A percentile compares a stretch with the other conserved stretches of the same genome.
Conservation (phyloP, 2,113 vertebrate species). For the Cathartes aura region DNA sequence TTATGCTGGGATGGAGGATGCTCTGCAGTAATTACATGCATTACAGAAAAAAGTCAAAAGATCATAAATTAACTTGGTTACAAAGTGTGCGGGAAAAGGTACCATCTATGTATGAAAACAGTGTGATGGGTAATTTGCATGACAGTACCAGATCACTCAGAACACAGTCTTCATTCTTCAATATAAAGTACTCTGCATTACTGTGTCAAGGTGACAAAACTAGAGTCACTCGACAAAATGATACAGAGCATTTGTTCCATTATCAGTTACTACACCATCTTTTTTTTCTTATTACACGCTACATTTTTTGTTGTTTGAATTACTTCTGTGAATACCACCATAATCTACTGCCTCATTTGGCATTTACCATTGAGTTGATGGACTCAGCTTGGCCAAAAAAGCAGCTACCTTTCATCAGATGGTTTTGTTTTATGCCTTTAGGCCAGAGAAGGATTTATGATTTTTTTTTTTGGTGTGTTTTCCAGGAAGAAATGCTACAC, state of each 20-base stretch:
- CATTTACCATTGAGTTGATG: conserved; percentile 31
- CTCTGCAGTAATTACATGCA: conserved; percentile 38
- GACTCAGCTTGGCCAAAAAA: conserved; percentile 22
- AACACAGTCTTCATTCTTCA: neutral
- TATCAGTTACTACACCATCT: neutral
- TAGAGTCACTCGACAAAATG: neutral
- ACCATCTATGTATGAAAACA: neutral
- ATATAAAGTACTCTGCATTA: neutral
- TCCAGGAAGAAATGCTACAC: conserved; percentile 48
- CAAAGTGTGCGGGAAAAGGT: neutral
- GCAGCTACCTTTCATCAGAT: neutral
- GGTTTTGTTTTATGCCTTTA: conserved; percentile 54
- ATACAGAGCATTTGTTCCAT: neutral
- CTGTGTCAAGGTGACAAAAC: neutral
- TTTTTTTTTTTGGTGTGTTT: conserved; percentile 26
- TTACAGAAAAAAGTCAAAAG: conserved; percentile 43
- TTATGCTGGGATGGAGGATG: conserved; percentile 3
- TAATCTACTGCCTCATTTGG: conserved; percentile 32
- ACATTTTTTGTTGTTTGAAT: conserved; percentile 26
- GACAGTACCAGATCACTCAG: neutral
- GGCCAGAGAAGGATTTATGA: conserved; percentile 46
- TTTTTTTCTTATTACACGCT: neutral
- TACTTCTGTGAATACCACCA: conserved; percentile 12
- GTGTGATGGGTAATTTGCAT: neutral
- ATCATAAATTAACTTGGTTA: conserved; percentile 24